Conservation (phyloP, 1,140 invertebrate species). For the Lasioglossum albipes region DNA sequence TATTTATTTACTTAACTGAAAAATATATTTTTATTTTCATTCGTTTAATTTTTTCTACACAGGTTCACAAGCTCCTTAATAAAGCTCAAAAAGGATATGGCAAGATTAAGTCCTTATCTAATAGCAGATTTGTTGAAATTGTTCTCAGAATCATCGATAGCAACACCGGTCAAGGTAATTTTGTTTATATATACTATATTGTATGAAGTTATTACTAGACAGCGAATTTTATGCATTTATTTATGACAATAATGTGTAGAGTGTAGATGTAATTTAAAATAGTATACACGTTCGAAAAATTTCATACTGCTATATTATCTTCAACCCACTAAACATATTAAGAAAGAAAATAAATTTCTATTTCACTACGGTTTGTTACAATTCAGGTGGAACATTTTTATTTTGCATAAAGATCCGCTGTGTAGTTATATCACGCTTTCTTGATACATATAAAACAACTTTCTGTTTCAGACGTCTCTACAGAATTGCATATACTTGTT, state of each 20-base stretch:
- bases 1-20: not conserved
- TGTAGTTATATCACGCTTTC: not conserved
- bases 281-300: no score
- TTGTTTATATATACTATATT: not conserved
- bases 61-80: slow-evolving; percentile 68
- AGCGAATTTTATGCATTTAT: no score
- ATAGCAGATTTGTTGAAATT: slow-evolving; percentile 76
- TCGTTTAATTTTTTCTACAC: slow-evolving; percentile 36
- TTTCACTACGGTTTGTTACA: no score
- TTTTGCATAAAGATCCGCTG: no score
- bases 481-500: slow-evolving; percentile 72
- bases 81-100: slow-evolving; percentile 75
- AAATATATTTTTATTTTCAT: slow-evolving; percentile 7
- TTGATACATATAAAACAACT: slow-evolving; percentile 7
- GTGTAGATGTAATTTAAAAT: no score
- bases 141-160: slow-evolving; percentile 73
- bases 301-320: no score
- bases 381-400: no score
- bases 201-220: not conserved
- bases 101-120: slow-evolving; percentile 73
- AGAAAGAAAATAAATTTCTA: no score
- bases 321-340: no score
- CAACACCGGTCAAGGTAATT: slow-evolving; percentile 77
- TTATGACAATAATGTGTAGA: no score
- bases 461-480: slow-evolving; percentile 71